Percentiles rank a stretch among this genome's conserved stretches.
phyloP scores from a whole-genome alignment of 2,888 invertebrate species.

The Melipona bicolor region DNA sequence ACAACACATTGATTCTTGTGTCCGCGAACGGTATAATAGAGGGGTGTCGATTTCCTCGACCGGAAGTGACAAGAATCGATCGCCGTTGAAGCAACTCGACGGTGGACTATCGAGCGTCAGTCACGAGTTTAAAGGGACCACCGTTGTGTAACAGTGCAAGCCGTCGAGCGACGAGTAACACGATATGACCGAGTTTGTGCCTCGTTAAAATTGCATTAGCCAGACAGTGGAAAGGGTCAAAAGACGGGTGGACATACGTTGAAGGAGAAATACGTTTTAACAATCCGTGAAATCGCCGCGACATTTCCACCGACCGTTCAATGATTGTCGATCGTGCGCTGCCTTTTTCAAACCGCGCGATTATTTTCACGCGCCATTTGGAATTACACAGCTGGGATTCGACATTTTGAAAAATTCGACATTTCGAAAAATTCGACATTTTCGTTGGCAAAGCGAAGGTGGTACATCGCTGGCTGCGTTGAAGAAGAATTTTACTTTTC shows the following conservation, averaged over 20 bases:
- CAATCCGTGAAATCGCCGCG: neutral
- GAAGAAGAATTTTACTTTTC: too few species aligned
- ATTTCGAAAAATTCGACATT: too few species aligned
- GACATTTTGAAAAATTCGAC: too few species aligned
- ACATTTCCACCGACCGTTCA: neutral
- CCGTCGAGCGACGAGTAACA: slow-evolving; percentile 62
- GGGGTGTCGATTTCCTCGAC: slow-evolving; percentile 48
- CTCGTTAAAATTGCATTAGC: slow-evolving; percentile 72
- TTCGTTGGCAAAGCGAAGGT: too few species aligned
- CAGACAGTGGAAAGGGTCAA: slow-evolving; percentile 53
- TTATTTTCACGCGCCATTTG: too few species aligned
- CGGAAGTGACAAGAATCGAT: slow-evolving; percentile 55
- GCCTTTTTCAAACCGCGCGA: too few species aligned
- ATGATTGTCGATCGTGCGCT: too few species aligned
- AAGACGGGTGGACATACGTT: slow-evolving; percentile 54
- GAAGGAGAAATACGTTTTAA: slow-evolving; percentile 39
- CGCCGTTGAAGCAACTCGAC: slow-evolving; percentile 21
- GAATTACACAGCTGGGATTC: too few species aligned
- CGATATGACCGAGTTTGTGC: slow-evolving; percentile 69
- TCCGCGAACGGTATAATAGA: neutral
- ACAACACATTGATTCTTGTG: neutral
- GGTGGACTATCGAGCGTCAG: slow-evolving; percentile 58
- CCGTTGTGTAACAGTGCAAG: slow-evolving; percentile 53
- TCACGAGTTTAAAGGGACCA: slow-evolving; percentile 43
- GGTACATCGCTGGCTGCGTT: too few species aligned